These are phyloP conservation scores for Hafferia zeledoni DNA, from an alignment of 2,797 vertebrate species.

Conservation along the genomic window DNA sequence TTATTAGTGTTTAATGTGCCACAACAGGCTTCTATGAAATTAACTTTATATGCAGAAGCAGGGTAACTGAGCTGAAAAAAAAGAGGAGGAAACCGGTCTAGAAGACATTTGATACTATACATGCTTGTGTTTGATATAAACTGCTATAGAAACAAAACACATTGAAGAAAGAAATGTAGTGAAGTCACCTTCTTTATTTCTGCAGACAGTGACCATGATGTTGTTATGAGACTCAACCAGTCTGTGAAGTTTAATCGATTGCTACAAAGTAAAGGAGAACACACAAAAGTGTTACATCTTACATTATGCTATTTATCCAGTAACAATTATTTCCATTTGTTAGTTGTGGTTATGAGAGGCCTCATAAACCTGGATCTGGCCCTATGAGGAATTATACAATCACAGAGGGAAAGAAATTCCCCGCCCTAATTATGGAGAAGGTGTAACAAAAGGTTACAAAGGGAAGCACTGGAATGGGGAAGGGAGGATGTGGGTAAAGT, in stretches of 20 bases:
- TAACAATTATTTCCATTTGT: neutral
- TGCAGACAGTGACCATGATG: slow-evolving; percentile 74
- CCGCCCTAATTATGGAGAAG: neutral
- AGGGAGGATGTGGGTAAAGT: slow-evolving; percentile 25
- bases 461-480: slow-evolving; percentile 30
- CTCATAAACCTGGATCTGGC: neutral
- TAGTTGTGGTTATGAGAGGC: neutral
- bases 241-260: slow-evolving; percentile 81
- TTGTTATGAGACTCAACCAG: slow-evolving; percentile 82
- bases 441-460: neutral
- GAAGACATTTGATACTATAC: neutral
- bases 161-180: neutral
- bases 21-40: neutral
- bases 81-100: neutral
- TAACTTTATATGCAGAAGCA: neutral
- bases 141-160: neutral
- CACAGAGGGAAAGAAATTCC: neutral
- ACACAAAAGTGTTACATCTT: slow-evolving; percentile 25
- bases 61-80: neutral
- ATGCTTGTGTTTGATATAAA: neutral
- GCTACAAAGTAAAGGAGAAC: slow-evolving; percentile 74
- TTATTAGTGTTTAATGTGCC: neutral
- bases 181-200: slow-evolving; percentile 75
- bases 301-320: neutral
- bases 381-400: neutral